Evolutionary conservation across 2,888 invertebrate genomes (phyloP).

Genomic region (Parthenolecanium corni): DNA sequence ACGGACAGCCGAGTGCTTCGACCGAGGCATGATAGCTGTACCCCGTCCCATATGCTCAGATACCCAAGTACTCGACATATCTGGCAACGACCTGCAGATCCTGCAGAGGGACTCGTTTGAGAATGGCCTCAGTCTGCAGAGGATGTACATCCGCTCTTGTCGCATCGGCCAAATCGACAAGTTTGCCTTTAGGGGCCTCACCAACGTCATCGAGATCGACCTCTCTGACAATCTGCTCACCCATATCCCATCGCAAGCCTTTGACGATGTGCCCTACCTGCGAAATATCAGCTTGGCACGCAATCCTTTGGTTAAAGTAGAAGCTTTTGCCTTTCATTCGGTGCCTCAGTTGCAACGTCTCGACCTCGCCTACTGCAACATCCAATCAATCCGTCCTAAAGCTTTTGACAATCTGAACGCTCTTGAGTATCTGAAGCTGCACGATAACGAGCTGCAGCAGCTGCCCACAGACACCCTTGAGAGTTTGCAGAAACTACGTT

Average conservation of each 20-base stretch:
- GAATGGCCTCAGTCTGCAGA: slow-evolving; percentile 72
- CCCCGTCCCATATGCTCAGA: slow-evolving; percentile 76
- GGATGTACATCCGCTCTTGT: slow-evolving; percentile 70
- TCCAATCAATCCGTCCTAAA: slow-evolving; percentile 62
- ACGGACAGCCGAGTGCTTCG: slow-evolving; percentile 81
- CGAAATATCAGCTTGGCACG: slow-evolving; percentile 66
- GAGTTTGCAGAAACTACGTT: slow-evolving; percentile 56
- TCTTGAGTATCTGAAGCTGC: slow-evolving; percentile 65
- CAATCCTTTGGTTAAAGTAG: slow-evolving; percentile 71
- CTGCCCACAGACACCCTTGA: slow-evolving; percentile 58
- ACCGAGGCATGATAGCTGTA: slow-evolving; percentile 68
- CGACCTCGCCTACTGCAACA: slow-evolving; percentile 70
- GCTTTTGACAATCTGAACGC: slow-evolving; percentile 66
- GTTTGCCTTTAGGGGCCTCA: slow-evolving; percentile 71
- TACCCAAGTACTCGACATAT: slow-evolving; percentile 82
- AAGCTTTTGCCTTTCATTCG: slow-evolving; percentile 59
- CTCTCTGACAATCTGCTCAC: slow-evolving; percentile 72
- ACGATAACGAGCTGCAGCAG: slow-evolving; percentile 69
- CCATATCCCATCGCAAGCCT: slow-evolving; percentile 65
- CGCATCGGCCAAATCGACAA: slow-evolving; percentile 75
- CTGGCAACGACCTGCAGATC: slow-evolving; percentile 74
- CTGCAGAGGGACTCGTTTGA: slow-evolving; percentile 74
- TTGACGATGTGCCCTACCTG: slow-evolving; percentile 66
- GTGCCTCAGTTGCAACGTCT: slow-evolving; percentile 69
- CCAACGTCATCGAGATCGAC: slow-evolving; percentile 81